phyloP scores from a whole-genome alignment of 2,797 vertebrate species.

The Pseudomugil gertrudae region DNA sequence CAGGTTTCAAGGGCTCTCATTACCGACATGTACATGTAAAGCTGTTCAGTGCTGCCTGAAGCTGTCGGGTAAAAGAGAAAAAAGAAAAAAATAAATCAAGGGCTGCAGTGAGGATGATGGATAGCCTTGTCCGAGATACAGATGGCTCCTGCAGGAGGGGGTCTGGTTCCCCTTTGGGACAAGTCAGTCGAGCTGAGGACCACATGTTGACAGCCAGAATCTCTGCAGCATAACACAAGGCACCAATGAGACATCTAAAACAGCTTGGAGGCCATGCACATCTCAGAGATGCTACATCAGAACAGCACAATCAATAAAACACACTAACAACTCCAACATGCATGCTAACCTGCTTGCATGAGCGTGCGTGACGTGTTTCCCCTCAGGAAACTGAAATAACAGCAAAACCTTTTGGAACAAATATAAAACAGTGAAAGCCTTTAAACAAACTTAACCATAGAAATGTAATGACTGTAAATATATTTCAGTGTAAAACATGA shows the following conservation, averaged over 20 bases:
- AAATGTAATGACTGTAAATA: background rate
- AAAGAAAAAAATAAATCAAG: constrained; percentile 61
- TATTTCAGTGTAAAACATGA: background rate
- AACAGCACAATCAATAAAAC: constrained; percentile 62
- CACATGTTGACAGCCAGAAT: constrained; percentile 72
- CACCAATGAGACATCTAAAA: constrained; percentile 48
- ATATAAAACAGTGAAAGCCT: too few species aligned
- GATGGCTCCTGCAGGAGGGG: constrained; percentile 77
- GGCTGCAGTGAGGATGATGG: constrained; percentile 71
- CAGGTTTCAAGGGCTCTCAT: constrained; percentile 77
- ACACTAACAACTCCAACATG: constrained; percentile 45
- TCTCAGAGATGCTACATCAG: constrained; percentile 39
- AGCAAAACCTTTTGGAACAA: background rate
- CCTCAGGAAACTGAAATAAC: constrained; percentile 12
- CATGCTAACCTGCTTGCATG: constrained; percentile 33
- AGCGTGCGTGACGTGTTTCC: constrained; percentile 18
- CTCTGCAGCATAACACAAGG: constrained; percentile 57
- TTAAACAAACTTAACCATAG: background rate
- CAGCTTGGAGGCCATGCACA: constrained; percentile 41
- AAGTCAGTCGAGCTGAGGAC: constrained; percentile 62
- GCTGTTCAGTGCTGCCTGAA: constrained; percentile 64
- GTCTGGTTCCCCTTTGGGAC: constrained; percentile 61
- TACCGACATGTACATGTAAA: constrained; percentile 73
- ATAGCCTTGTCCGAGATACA: constrained; percentile 76
- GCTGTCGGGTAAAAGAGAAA: constrained; percentile 61